Conservation (phyloP, 2,888 invertebrate genomes). For the Dasypogon diadema region DNA sequence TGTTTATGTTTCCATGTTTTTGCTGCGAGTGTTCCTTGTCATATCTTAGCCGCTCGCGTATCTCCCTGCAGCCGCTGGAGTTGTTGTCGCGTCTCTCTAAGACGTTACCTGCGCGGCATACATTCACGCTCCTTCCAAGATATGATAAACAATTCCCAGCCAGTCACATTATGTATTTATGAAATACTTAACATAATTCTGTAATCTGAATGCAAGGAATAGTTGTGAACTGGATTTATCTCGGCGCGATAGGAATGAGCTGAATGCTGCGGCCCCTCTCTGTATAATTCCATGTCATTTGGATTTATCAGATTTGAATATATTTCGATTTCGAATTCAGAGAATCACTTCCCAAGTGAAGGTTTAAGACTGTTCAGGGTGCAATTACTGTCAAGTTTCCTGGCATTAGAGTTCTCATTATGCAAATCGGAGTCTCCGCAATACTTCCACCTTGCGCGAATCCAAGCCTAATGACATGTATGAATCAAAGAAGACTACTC, state of each 20-base stretch:
- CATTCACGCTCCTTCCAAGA: slow-evolving; percentile 36
- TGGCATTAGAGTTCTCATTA: slow-evolving; percentile 6
- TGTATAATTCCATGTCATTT: slow-evolving; percentile 45
- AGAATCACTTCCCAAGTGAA: background rate
- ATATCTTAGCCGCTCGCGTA: background rate
- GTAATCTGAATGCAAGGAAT: slow-evolving; percentile 65
- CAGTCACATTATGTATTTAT: slow-evolving; percentile 62
- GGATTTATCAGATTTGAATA: slow-evolving; percentile 43
- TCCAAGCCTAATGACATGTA: slow-evolving; percentile 4
- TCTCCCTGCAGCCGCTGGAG: slow-evolving; percentile 16
- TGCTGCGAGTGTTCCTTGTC: slow-evolving; percentile 31
- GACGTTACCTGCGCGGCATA: slow-evolving; percentile 53
- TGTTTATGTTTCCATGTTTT: slow-evolving; percentile 45
- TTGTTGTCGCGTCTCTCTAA: slow-evolving; percentile 55
- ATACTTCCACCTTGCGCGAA: background rate
- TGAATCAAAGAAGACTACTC: too few relatives aligned
- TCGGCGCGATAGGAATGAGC: slow-evolving; percentile 29
- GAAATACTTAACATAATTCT: slow-evolving; percentile 68
- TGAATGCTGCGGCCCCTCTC: slow-evolving; percentile 22
- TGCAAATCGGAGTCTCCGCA: background rate
- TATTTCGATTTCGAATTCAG: slow-evolving; percentile 16
- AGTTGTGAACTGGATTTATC: slow-evolving; percentile 39
- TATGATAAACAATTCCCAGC: slow-evolving; percentile 51
- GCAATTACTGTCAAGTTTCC: slow-evolving; percentile 6
- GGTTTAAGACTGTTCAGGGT: background rate